Evolutionary conservation across 2,797 vertebrate species (phyloP), one percentile per base, ranked within the genome.

Genomic region (Lophius americanus): DNA sequence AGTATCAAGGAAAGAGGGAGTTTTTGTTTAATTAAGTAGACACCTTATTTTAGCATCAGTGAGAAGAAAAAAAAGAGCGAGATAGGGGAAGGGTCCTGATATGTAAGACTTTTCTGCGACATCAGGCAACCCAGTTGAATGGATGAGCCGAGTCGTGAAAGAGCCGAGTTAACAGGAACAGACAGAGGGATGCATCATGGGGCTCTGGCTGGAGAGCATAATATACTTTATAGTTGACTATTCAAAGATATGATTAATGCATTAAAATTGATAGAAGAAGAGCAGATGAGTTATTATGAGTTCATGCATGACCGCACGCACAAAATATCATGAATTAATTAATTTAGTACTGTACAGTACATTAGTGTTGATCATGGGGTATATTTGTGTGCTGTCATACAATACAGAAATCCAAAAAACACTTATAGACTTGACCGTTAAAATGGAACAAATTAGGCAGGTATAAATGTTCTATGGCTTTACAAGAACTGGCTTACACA

Each of bases 161-260:
- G 78, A 89, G 89, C 87, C 48, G 83, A 88, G 84, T 91, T 90
- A 92, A 92, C 90, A 92, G 85, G 92, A 91, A 87, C 79, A 87
- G 87, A 84, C 79, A 52, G 75, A 49, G 83, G 90, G 85, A 92
- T 92, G 84, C 86, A 91, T 91, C 86, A 90, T 72, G 70, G 71
- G 64, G 75, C 77, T 68, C 37, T 62, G 47, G 86, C 87, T 85
- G 77, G 81, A 86, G 85, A 83, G 91, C 71, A 50, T 41, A 23
- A 23, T 23, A 23, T 83, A 10, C 11, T 11, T 9, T 11, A 5
- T 4, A 44, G 43, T 2, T 12, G 8, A 7, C 3, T 6, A 10
- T 42, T 9, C 12, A 5, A 38, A 38, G 37, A 12, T 11, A 44
- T 12, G 11, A 10, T 38, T 38, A 7, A 38, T 38, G 37, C 37